phyloP scores from a whole-genome alignment of 1,140 invertebrate species.

The Gyrodactylus salaris region DNA sequence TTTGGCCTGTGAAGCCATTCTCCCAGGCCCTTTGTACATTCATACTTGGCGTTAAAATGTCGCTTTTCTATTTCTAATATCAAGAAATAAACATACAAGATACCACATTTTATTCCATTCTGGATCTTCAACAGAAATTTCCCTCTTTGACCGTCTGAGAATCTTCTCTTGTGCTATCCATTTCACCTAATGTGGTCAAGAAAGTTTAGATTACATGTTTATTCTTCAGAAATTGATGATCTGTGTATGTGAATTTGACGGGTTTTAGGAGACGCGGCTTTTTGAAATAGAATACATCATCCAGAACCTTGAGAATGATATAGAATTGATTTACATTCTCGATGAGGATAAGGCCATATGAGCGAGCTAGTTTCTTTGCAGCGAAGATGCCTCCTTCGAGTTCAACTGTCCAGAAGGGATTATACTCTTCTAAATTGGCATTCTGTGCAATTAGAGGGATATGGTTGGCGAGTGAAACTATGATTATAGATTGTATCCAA shows the following conservation, averaged over 20 bases:
- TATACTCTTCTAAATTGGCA: background rate
- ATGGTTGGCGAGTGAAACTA: too few relatives aligned
- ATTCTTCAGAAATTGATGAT: background rate
- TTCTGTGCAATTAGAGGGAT: too few relatives aligned
- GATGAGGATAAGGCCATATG: background rate
- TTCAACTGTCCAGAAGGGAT: background rate
- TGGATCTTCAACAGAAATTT: background rate
- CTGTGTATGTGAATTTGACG: background rate
- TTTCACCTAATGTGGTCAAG: background rate
- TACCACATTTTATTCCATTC: background rate
- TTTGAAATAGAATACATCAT: background rate
- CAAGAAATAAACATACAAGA: background rate
- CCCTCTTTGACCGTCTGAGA: background rate
- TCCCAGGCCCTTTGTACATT: conserved; percentile 1
- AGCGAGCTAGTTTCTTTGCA: background rate
- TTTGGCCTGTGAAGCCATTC: background rate
- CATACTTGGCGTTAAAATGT: background rate
- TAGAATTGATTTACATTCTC: background rate
- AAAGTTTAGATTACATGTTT: background rate
- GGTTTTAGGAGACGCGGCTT: background rate
- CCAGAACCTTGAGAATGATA: background rate
- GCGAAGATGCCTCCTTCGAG: background rate
- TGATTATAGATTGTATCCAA: too few relatives aligned
- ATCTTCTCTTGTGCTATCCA: background rate
- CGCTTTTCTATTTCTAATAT: background rate